Conservation (phyloP, 2,888 invertebrate genomes). For the Pachymerium ferrugineum region DNA sequence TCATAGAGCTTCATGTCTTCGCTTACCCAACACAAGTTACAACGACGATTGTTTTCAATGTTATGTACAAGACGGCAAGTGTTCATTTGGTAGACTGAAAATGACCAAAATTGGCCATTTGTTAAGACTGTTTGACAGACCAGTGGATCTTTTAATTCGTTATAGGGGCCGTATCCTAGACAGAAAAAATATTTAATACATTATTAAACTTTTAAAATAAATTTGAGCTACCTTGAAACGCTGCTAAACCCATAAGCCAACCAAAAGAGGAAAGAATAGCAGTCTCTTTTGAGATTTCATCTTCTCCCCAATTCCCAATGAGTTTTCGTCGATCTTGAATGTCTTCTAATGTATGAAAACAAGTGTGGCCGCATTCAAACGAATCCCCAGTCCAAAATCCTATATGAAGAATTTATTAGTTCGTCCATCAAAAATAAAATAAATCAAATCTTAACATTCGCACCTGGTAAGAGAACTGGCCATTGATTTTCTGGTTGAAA, state of each 20-base stretch:
- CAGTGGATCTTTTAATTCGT: conserved; percentile 86
- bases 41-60: conserved; percentile 56
- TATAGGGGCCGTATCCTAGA: conserved; percentile 75
- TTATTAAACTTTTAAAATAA: neutral
- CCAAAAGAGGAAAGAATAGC: neutral
- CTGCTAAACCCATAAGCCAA: neutral
- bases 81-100: conserved; percentile 88
- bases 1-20: conserved; percentile 68
- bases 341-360: neutral
- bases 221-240: neutral
- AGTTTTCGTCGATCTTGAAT: neutral
- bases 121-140: conserved; percentile 81
- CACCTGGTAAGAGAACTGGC: neutral
- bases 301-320: neutral
- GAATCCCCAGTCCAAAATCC: neutral
- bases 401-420: neutral
- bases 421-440: too few species aligned
- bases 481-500: neutral
- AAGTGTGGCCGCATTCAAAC: neutral
- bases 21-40: conserved; percentile 76
- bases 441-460: neutral
- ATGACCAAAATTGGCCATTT: conserved; percentile 79
- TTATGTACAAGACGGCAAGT: conserved; percentile 50
- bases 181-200: neutral
- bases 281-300: neutral